Evolutionary conservation across 2,888 invertebrate species (phyloP), one percentile per base, ranked within the genome.

Genomic region (Drosophila demipolita): DNA sequence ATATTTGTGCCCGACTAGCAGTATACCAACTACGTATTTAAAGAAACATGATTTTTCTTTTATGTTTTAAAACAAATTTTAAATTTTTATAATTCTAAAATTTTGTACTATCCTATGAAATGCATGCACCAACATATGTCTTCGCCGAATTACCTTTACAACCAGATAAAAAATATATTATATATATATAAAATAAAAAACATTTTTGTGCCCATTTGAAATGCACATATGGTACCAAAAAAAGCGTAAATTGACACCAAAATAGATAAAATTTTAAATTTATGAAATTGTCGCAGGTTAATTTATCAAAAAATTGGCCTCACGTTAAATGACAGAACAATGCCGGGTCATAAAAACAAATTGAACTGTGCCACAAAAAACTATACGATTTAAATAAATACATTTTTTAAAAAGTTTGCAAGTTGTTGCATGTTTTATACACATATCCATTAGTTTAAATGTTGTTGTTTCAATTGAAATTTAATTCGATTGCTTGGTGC

Each of bases 401-500:
- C 2, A 33, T 26, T 20, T 66, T 26, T 40, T 15, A 7, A n/a
- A 33, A 15, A 29, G 12, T 7, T 45, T 55, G 12, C 4, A 20
- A 3, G 12, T 12, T 17, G 49, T 15, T 38, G 48, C n/a, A 60
- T 32, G 6, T 50, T 17, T 20, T 29, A 12, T 35, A 15, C 15
- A 20, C 42, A 38, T 1, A 33, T 12, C 6, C 26, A 32, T 54
- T 36, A 15, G 17, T 17, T 15, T 35, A 36, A 45, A 42, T 26
- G 4, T n/a, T 11, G 12, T 40, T 52, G 54, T 57, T 71, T 33
- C 73, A 89, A 87, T 87, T 84, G 81, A 87, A 89, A 81, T 81
- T 84, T 81, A 87, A 89, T 87, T 84, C 75, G 75, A 75, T 83
- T 76, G 75, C 72, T 75, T 67, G 73, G 75, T 61, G 71, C 62